Evolutionary conservation across 2,797 vertebrate species (phyloP).

Genomic region (Clarias platycephalus): DNA sequence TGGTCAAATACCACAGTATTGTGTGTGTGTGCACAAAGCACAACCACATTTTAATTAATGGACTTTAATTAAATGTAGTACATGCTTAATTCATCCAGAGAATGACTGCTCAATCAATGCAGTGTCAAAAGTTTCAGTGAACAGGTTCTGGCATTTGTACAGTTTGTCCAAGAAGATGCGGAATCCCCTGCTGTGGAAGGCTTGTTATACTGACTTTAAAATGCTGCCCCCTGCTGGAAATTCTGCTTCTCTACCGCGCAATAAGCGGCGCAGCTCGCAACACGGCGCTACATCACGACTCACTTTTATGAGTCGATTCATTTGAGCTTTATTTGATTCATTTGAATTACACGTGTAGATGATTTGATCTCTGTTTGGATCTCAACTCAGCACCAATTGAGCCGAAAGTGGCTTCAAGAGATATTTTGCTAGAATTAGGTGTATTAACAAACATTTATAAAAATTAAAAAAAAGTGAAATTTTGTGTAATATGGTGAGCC

Average conservation of each 20-base stretch:
- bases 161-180: neutral
- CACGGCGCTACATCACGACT: neutral
- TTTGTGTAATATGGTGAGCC: neutral
- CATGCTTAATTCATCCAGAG: neutral
- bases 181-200: neutral
- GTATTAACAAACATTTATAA: too few relatives aligned
- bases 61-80: neutral
- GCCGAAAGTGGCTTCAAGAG: neutral
- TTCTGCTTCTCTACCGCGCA: neutral
- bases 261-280: neutral
- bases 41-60: neutral
- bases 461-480: neutral
- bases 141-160: neutral
- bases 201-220: neutral
- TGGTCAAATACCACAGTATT: neutral
- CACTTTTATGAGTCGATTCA: conserved; percentile 10
- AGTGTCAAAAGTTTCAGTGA: neutral
- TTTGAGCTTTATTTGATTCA: neutral
- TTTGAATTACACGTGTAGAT: neutral
- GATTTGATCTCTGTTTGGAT: neutral
- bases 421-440: neutral
- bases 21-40: too few relatives aligned
- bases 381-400: neutral
- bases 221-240: conserved; percentile 1
- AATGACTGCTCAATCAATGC: neutral